Evolutionary conservation across 2,797 vertebrate species (phyloP).

Genomic region (Phoebastria nigripes): DNA sequence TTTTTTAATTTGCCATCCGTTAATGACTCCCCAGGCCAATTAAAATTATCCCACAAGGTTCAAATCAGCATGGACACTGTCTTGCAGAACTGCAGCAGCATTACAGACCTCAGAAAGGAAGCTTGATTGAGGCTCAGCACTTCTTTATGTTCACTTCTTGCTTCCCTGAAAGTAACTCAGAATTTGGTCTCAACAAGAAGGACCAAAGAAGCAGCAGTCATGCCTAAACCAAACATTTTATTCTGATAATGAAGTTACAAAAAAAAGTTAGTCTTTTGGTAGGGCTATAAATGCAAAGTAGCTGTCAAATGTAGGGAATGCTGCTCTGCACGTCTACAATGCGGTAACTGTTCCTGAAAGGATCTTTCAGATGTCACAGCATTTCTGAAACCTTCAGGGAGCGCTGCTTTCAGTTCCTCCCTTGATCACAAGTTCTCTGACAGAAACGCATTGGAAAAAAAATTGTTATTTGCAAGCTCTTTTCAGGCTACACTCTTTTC

Average conservation of each 20-base stretch:
- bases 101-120: not conserved
- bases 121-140: not conserved
- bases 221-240: not conserved
- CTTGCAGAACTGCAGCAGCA: not conserved
- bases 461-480: not conserved
- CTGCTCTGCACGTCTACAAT: not conserved
- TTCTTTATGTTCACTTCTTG: not conserved
- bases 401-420: not conserved
- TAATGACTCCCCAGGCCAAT: not conserved
- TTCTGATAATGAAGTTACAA: not conserved
- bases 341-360: not conserved
- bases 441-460: not conserved
- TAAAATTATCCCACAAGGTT: not conserved
- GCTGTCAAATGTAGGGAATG: not conserved
- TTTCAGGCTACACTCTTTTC: not conserved
- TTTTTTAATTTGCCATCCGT: not conserved
- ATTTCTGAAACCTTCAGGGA: not conserved
- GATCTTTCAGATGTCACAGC: not conserved
- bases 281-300: not conserved
- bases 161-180: not conserved
- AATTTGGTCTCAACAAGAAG: not conserved
- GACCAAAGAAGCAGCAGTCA: not conserved
- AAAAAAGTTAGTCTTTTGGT: not conserved
- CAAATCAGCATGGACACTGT: not conserved
- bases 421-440: conserved; percentile 29